Percentiles rank a stretch among this genome's conserved stretches.
These are phyloP conservation scores for Furnarius figulus DNA, from an alignment of 2,113 vertebrate species.

Conservation along the genomic window DNA sequence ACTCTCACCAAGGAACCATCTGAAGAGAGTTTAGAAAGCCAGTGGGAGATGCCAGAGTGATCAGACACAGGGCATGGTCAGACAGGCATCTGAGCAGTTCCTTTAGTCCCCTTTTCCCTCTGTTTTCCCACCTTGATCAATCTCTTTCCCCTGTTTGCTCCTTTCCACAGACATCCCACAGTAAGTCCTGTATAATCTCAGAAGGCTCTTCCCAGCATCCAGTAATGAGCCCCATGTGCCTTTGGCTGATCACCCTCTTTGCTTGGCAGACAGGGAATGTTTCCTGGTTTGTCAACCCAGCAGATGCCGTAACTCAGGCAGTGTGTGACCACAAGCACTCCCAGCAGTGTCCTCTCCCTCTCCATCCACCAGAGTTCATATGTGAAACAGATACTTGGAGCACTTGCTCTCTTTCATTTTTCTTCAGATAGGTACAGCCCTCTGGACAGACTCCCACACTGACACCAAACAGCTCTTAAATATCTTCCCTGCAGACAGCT, in stretches of 20 bases:
- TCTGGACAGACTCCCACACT: fast-evolving
- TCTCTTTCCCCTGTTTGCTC: not conserved
- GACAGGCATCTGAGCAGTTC: not conserved
- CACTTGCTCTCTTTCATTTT: not conserved
- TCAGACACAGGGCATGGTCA: not conserved
- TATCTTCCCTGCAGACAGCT: not conserved
- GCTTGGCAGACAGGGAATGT: not conserved
- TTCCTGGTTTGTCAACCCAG: not conserved
- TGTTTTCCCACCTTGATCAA: not conserved
- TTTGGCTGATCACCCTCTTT: not conserved
- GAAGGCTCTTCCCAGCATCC: not conserved
- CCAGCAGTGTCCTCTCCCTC: not conserved
- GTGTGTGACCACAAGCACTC: no score
- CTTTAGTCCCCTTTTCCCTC: not conserved
- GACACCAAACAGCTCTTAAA: not conserved
- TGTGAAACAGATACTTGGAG: not conserved
- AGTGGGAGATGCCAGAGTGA: fast-evolving
- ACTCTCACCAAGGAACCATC: not conserved
- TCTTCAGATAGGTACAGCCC: not conserved
- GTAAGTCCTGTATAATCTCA: not conserved
- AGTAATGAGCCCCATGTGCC: not conserved
- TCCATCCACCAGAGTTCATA: not conserved
- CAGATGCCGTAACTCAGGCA: not conserved
- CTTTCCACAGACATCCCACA: not conserved
- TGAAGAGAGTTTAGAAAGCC: not conserved